Evolutionary conservation across 2,113 vertebrate species (phyloP).

Genomic region (Microcebus lehilahytsara): DNA sequence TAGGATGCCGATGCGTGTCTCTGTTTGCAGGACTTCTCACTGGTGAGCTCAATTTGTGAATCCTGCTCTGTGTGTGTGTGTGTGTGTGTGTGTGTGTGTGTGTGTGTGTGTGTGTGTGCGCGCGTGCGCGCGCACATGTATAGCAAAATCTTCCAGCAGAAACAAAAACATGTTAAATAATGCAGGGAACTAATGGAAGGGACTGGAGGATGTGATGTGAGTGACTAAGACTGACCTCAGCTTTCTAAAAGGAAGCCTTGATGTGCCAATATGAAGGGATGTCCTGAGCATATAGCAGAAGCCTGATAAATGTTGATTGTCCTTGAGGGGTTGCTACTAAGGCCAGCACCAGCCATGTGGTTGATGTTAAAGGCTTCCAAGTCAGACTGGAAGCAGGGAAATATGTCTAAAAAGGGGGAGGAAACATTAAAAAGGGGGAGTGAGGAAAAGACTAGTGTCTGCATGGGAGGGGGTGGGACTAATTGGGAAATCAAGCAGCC

Average conservation of each 20-base stretch:
- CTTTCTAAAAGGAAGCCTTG: background rate
- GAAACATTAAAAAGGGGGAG: background rate
- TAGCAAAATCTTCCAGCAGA: background rate
- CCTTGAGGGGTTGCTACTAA: background rate
- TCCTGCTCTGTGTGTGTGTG: background rate
- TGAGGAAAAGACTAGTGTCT: background rate
- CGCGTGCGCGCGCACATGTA: fast-evolving
- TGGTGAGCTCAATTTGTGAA: background rate
- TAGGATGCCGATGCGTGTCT: background rate
- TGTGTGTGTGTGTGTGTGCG: no score
- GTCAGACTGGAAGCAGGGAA: background rate
- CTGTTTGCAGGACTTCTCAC: background rate
- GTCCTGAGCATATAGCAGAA: background rate
- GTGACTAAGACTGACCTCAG: background rate
- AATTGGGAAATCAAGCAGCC: background rate
- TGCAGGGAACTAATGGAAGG: background rate
- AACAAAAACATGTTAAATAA: background rate
- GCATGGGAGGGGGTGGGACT: background rate
- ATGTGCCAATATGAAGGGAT: background rate
- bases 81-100: background rate
- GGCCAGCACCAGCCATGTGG: background rate
- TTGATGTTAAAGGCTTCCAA: background rate
- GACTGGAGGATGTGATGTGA: background rate
- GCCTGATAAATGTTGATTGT: background rate
- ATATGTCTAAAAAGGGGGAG: background rate